Percentiles rank a stretch among this genome's conserved stretches.
These are phyloP conservation scores for Stenurella melanura DNA, from an alignment of 2,888 invertebrate species.

Conservation along the genomic window DNA sequence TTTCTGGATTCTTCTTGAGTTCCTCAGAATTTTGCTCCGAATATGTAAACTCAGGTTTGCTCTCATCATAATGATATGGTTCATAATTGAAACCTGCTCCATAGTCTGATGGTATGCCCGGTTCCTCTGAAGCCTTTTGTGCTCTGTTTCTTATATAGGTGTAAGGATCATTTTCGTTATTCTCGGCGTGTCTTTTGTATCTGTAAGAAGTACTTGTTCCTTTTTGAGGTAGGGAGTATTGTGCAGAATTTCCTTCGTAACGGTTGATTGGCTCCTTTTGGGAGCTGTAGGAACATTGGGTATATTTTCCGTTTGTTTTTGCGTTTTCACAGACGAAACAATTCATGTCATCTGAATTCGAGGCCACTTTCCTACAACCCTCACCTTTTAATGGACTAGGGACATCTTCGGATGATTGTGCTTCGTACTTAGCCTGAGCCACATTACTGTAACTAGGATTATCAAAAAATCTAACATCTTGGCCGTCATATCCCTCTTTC, in stretches of 20 bases:
- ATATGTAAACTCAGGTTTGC: conserved; percentile 69
- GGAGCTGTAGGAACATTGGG: conserved; percentile 77
- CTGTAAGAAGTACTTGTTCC: conserved; percentile 61
- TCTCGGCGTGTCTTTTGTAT: conserved; percentile 71
- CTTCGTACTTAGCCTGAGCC: conserved; percentile 46
- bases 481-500: conserved; percentile 50
- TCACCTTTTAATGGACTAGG: conserved; percentile 63
- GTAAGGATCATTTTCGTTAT: conserved; percentile 74
- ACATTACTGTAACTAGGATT: conserved; percentile 70
- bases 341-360: conserved; percentile 70
- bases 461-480: conserved; percentile 60
- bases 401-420: conserved; percentile 59
- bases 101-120: conserved; percentile 74
- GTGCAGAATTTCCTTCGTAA: conserved; percentile 68
- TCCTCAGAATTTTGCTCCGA: conserved; percentile 80
- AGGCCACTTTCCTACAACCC: conserved; percentile 78
- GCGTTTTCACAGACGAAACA: conserved; percentile 77
- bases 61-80: conserved; percentile 51
- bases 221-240: conserved; percentile 65
- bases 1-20: conserved; percentile 77
- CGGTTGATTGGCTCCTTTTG: conserved; percentile 73
- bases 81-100: conserved; percentile 71
- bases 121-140: conserved; percentile 72
- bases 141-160: conserved; percentile 74
- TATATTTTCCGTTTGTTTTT: conserved; percentile 75